Base-by-base conservation (phyloP, 2,113 vertebrate genomes). In the Oreotrochilus melanogaster region DNA sequence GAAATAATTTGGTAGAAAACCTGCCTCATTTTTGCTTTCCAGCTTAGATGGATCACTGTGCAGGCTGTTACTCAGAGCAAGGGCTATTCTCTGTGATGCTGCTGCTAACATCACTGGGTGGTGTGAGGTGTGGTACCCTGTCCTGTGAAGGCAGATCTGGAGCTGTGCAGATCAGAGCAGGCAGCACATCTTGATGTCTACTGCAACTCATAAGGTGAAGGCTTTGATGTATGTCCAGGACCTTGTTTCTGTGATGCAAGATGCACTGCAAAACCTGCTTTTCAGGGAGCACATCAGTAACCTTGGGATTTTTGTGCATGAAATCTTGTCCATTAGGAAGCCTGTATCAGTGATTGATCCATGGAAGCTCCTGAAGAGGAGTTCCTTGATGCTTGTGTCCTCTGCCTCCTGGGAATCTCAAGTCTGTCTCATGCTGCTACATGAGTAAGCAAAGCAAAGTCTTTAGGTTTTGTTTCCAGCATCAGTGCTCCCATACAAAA, bases 181-280 rank as follows among this genome's bases (percentile, higher is more conserved):
- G 92, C 73, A 95, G 56, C 88, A 82, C 86, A 92, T 93, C 93
- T 95, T 91, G 94, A 95, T 95, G 91, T 93, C 95, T 95, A 7
- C 76, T 72, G 88, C n/a, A 0, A 91, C 84, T 95, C 89, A 72
- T n/a, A 42, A 64, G 76, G 76, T 43, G 57, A 88, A 78, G 79
- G 87, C 96, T 97, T 97, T 96, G 93, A 95, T 95, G 89, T 87
- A 73, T 54, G 89, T 75, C 93, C 95, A 96, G 89, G 54, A 39
- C 39, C 72, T 56, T 91, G 75, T 82, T 8, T 2, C 61, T 80
- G 1, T 94, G 92, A 89, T 67, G 96, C 73, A 95, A 94, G 88
- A 57, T 33, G 47, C n/a, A 18, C 54, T 75, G 74, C 48, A 72
- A 54, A 96, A 95, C 81, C 95, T 94, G 96, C 87, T 93, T 72